Evolutionary conservation across 2,888 invertebrate species (phyloP), one percentile per base, ranked within the genome.

Genomic region (Encarsia formosa): DNA sequence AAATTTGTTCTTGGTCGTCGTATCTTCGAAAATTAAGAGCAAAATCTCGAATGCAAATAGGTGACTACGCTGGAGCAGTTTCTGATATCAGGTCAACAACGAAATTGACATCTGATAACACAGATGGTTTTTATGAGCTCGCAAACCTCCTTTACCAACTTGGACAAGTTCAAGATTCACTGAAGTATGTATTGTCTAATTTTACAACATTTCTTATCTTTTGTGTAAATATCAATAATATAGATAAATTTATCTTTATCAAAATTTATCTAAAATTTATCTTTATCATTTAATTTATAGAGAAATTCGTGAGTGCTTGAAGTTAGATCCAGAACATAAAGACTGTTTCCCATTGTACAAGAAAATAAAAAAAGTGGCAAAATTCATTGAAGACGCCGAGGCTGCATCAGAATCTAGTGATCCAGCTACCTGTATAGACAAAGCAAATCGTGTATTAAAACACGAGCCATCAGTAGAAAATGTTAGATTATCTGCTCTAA

Each of bases 301-400:
- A 76, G 93, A 97, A 76, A 87, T 99, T 59, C 85, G 99, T 18
- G 97, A 99, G 74, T 99, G 99, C 73, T 80, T 99, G 16, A 95
- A 91, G 71, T 78, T 97, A 35, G 98, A 99, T 75, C 97, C 97
- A 0, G 99, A 99, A 65, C 96, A 99, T 77, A 93, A 94, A 76
- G 81, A 87, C 64, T 99, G 98, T 75, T 95, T 95, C 75, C 86
- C 90, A 18, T 87, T 95, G 67, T 99, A 99, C 78, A 99, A 98
- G 74, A 91, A 90, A 71, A 79, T 98, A 26, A 95, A 95, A 72
- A 95, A 96, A 71, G 81, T 99, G 13, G 91, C 90, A 60, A 94
- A 93, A 70, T 77, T 85, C 52, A 71, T 92, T 49, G 71, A 76
- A 20, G 82, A 85, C 20, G 85, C 87, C 9, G 85, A 87, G 64